Evolutionary conservation across 2,113 vertebrate species (phyloP).

Genomic region (Muntiacus reevesi): DNA sequence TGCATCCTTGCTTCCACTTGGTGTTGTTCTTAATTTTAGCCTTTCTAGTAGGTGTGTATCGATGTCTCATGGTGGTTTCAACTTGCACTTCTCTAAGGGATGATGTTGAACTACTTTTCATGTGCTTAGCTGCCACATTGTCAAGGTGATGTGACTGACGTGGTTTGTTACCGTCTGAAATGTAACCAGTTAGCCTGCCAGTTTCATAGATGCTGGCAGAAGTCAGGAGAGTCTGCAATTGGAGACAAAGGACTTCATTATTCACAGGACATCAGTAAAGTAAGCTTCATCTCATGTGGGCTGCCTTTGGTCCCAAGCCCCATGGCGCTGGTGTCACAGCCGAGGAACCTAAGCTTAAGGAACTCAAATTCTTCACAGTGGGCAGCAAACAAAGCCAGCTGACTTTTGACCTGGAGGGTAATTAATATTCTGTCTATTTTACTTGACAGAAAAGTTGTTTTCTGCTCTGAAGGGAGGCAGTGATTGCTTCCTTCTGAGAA

Average conservation of each 20-base stretch:
- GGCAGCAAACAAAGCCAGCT: background rate
- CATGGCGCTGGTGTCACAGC: background rate
- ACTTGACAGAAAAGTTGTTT: background rate
- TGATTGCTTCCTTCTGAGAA: background rate
- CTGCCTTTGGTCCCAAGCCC: background rate
- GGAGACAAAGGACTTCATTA: background rate
- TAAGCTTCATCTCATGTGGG: background rate
- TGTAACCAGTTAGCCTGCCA: background rate
- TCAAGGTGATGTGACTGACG: background rate
- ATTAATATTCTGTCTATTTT: background rate
- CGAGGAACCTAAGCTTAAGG: background rate
- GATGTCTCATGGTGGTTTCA: background rate
- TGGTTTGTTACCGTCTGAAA: background rate
- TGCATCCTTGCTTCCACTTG: background rate
- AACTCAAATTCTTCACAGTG: background rate
- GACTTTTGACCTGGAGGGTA: background rate
- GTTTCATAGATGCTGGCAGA: background rate
- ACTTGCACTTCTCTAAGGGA: background rate
- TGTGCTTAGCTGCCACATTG: background rate
- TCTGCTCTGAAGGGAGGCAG: background rate
- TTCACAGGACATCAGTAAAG: background rate
- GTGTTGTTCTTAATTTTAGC: background rate
- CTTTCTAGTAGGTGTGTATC: background rate
- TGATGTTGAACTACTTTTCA: background rate
- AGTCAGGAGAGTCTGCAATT: background rate